Evolutionary conservation across 2,797 vertebrate species (phyloP).

Genomic region (Rousettus madagascariensis): DNA sequence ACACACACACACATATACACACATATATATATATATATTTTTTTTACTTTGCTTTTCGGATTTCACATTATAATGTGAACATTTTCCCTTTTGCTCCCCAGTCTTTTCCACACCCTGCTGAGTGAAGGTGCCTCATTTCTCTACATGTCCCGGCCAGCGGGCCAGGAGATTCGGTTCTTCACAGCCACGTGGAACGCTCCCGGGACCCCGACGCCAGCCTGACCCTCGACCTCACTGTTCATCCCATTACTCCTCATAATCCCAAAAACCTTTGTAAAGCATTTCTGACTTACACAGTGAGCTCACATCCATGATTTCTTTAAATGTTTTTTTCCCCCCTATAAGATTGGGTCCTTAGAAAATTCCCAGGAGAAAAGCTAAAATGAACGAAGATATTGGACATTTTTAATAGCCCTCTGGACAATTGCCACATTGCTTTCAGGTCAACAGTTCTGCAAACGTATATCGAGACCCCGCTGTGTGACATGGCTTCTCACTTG

Average conservation of each 20-base stretch:
- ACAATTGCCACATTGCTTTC: background rate
- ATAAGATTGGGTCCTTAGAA: background rate
- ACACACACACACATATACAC: too few species aligned
- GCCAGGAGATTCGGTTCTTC: background rate
- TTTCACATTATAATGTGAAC: background rate
- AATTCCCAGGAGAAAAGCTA: background rate
- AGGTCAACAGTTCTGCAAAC: background rate
- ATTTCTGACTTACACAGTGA: background rate
- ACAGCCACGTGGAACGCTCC: accelerated
- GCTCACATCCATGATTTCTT: background rate
- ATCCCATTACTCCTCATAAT: too few species aligned
- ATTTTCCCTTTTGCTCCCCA: background rate
- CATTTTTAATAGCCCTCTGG: background rate
- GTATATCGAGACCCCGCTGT: background rate
- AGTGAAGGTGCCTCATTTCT: background rate
- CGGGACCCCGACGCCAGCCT: background rate
- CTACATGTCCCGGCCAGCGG: accelerated
- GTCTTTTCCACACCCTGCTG: background rate
- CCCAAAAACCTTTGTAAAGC: background rate
- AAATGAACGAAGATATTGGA: background rate
- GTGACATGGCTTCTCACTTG: background rate
- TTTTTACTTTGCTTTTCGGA: background rate
- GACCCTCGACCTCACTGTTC: background rate
- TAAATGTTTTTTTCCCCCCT: background rate
- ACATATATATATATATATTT: too few species aligned